Evolutionary conservation across 2,113 vertebrate species (phyloP), one percentile per base, ranked within the genome.

Genomic region (Regulus satrapa): DNA sequence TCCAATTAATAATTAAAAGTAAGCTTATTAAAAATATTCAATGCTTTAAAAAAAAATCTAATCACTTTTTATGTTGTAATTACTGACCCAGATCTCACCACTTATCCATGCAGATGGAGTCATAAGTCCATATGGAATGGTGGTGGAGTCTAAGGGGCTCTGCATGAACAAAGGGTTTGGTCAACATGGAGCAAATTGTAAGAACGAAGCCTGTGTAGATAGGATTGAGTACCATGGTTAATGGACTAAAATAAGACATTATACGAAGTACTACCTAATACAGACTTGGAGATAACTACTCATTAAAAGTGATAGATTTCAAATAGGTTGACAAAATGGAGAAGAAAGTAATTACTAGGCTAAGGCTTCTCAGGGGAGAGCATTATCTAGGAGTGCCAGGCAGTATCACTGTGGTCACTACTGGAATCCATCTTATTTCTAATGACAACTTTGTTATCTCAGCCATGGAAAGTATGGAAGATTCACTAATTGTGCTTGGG

Each of bases 271-370:
- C n/a, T 80, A 92, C 78, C 59, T 89, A 88, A 71, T 77, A 80
- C 58, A 91, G 84, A 91, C 89, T 94, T 96, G 41, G 67, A 88
- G 77, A 94, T 69, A 95, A 95, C 95, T 93, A 88, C 45, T 89
- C 89, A 97, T 95, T 95, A 85, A 87, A 92, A 92, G 81, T 92
- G 81, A 88, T 94, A 93, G 85, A 95, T 95, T 97, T 91, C 84
- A 94, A 94, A 96, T 76, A 85, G 34, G 93, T 92, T 92, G 84
- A 92, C 84, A 92, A 94, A 95, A 89, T 62, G 54, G 49, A 95
- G 85, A 95, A 82, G 73, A 85, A 95, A 91, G 81, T 92, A 95
- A 95, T 95, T 95, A 91, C 71, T 91, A 79, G 41, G 18, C 66
- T 89, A 94, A 94, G 74, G 34, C 29, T 89, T 56, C 93, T 82